These are phyloP conservation scores for Idris sp. DNA, from an alignment of 1,140 invertebrate species.

Conservation along the genomic window DNA sequence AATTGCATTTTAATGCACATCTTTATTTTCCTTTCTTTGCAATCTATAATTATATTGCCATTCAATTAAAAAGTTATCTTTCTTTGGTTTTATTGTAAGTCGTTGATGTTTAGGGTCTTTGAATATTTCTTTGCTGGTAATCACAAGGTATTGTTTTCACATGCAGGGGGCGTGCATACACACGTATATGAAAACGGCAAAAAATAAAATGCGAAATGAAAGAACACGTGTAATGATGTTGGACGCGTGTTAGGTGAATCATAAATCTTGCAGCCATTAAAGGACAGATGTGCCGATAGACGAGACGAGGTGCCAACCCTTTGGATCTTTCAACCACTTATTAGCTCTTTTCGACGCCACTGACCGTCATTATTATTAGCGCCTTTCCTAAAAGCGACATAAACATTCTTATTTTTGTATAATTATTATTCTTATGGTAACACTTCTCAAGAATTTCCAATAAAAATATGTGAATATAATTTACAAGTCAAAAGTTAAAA, in stretches of 20 bases:
- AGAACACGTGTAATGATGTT: constrained; percentile 70
- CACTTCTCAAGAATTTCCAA: too few relatives aligned
- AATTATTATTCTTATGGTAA: too few relatives aligned
- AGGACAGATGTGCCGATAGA: constrained; percentile 76
- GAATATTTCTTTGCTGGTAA: constrained; percentile 57
- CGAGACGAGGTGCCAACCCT: constrained; percentile 66
- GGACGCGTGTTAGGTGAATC: constrained; percentile 70
- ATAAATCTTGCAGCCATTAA: constrained; percentile 75
- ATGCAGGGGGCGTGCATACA: constrained; percentile 54
- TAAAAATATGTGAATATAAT: too few relatives aligned
- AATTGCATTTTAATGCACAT: too few relatives aligned
- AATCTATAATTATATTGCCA: constrained; percentile 4
- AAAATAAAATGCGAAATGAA: constrained; percentile 56
- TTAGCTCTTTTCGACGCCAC: constrained; percentile 57
- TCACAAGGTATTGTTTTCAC: constrained; percentile 67
- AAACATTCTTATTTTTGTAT: too few relatives aligned
- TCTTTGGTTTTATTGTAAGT: constrained; percentile 53
- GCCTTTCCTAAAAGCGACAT: constrained; percentile 10
- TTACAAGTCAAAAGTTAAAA: too few relatives aligned
- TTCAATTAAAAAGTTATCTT: constrained; percentile 23
- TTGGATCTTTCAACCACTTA: constrained; percentile 64
- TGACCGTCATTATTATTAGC: constrained; percentile 31
- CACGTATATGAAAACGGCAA: constrained; percentile 36
- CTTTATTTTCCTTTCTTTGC: too few relatives aligned
- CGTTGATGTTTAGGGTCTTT: constrained; percentile 7